Base-by-base conservation (phyloP, 2,797 vertebrate genomes). In the Lophotriccus pileatus region DNA sequence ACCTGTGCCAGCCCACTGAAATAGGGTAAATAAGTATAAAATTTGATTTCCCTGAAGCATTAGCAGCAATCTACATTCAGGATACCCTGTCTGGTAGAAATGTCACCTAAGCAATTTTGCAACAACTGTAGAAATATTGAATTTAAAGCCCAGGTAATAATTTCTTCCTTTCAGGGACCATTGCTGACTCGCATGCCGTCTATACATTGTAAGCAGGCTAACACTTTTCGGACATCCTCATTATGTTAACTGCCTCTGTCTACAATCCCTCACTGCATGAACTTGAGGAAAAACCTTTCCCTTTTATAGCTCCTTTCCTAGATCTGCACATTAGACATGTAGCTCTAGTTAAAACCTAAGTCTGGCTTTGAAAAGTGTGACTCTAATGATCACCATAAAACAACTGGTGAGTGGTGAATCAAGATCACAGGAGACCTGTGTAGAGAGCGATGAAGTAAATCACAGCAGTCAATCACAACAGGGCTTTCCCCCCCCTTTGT, bases 401-500 rank as follows among this genome's bases (percentile, higher is more conserved):
- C 20, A 80, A 43, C 4, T 24, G 12, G 8, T 41, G n/a, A 85
- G 43, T 39, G 22, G 14, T 69, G 27, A 83, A 70, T 30, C 47
- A 55, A 55, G 52, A 83, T 49, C 39, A 67, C 14, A 58, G 44
- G 34, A 66, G 23, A 59, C 20, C 18, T 69, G 3, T 58, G 37
- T 23, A 37, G 19, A 53, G 20, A 5, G 14, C 82, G 41, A 41
- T 32, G 25, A 72, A 87, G 23, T 28, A 58, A 67, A 79, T 53
- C n/a, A 7, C 36, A 55, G 9, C 9, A 62, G 23, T 69, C 21
- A 81, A 8, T 17, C 3, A 4, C 21, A 67, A 27, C 3, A 25
- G 8, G 16, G 4, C 1, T 56, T 41, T 50, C 39, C 9, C 5
- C 7, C 9, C 5, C 0, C 1, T 32, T 2, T n/a, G 21, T 15